Percentiles rank a stretch among this genome's conserved stretches.
phyloP scores from a whole-genome alignment of 1,140 invertebrate species.

The Acyrthosiphon pisum region DNA sequence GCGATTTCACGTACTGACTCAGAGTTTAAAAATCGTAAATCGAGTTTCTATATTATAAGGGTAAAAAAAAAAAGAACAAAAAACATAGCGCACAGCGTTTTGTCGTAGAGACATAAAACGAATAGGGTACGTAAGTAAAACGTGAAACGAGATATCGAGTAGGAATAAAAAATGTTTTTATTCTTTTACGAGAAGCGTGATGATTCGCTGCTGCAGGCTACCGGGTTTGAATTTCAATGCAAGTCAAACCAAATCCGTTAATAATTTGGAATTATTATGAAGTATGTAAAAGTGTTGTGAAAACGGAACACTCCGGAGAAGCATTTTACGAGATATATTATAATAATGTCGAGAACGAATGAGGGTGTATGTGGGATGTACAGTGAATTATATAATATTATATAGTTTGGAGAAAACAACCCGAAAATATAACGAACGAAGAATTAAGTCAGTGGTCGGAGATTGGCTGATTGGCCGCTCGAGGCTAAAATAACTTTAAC shows the following conservation, averaged over 20 bases:
- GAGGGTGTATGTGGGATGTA: too few relatives aligned
- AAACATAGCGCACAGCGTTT: background rate
- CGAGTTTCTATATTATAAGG: background rate
- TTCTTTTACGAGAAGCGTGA: background rate
- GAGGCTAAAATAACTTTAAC: background rate
- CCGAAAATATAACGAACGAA: background rate
- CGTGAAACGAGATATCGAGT: background rate
- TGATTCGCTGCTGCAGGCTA: background rate
- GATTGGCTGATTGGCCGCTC: background rate
- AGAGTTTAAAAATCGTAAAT: slow-evolving; percentile 20
- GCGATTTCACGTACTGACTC: background rate
- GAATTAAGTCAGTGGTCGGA: background rate
- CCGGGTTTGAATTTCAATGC: background rate
- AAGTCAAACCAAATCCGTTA: background rate
- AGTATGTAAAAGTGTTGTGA: background rate
- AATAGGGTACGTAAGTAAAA: background rate
- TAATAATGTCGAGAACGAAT: background rate
- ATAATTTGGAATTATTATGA: background rate
- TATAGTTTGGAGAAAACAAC: background rate
- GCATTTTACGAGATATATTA: background rate
- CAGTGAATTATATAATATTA: too few relatives aligned
- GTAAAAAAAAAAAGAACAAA: background rate
- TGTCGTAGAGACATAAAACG: background rate
- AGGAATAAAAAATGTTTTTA: background rate
- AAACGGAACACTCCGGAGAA: background rate